Base-by-base conservation (phyloP, 2,113 vertebrate genomes). In the Toxostoma redivivum region DNA sequence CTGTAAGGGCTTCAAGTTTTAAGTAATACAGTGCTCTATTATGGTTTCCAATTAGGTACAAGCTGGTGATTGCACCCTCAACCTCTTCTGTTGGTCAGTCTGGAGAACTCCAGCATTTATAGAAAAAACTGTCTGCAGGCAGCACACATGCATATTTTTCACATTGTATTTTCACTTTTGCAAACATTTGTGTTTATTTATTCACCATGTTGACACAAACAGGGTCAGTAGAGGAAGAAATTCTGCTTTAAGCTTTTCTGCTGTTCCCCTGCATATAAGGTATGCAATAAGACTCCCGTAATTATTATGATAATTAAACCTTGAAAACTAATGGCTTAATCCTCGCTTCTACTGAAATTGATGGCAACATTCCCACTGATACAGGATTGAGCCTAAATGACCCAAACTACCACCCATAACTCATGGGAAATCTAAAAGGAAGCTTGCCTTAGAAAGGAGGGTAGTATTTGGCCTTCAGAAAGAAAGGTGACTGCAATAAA, bases 231-330 rank as follows among this genome's bases (percentile, higher is more conserved):
- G 91, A 97, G 91, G 90, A 96, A 97, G 93, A 97, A 96, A 97
- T 97, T 95, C 37, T 80, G 69, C 91, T 97, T 96, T 96, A 96
- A 97, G 89, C 77, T 93, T 96, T 94, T 97, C 95, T 95, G 86
- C 96, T 92, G 88, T 95, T 97, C 87, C 56, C 64, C 74, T 83
- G 86, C 91, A 94, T 94, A 89, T 72, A 81, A 94, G 79, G 79
- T 73, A 96, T 73, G 83, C 83, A 96, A 18, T 89, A 94, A 94
- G 92, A 94, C 74, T 89, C 72, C 48, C 15, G 35, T 78, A 72
- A 83, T 94, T 86, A 89, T 3, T 40, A 88, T 42, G 74, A 65
- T 76, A 96, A 95, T 81, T 94, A 96, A 95, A 96, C 81, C 61
- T 91, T 81, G 88, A 93, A 88, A 97, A 97, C 84, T 81, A 93